Percentiles rank a stretch among this genome's conserved stretches.
phyloP scores from a whole-genome alignment of 1,140 invertebrate species.

The Gonatopus flavifemur region DNA sequence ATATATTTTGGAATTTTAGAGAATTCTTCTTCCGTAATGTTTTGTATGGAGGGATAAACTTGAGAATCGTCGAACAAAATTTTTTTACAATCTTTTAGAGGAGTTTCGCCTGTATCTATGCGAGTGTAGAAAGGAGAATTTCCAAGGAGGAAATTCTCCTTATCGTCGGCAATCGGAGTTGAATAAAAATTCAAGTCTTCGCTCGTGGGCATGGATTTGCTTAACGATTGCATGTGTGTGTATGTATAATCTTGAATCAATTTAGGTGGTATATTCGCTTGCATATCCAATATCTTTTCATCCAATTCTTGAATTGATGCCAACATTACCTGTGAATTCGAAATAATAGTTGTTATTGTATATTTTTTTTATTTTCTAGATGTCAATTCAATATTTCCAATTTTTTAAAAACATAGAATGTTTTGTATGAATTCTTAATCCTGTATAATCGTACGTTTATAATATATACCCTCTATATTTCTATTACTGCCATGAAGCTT shows the following conservation, averaged over 20 bases:
- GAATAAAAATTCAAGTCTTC: not conserved
- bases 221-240: constrained; percentile 5
- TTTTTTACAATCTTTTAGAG: constrained; percentile 37
- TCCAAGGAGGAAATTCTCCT: too few relatives aligned
- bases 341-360: constrained; percentile 1
- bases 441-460: too few relatives aligned
- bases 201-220: not conserved
- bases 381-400: not conserved
- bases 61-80: constrained; percentile 40
- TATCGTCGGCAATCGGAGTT: too few relatives aligned
- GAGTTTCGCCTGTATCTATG: not conserved
- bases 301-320: constrained; percentile 13
- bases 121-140: not conserved
- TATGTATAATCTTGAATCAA: constrained; percentile 25
- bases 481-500: too few relatives aligned
- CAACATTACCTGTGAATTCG: constrained; percentile 25
- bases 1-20: constrained; percentile 49
- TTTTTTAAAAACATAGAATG: not conserved
- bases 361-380: too few relatives aligned
- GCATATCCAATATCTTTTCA: constrained; percentile 29
- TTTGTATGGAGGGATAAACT: constrained; percentile 22
- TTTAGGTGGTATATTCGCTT: constrained; percentile 31
- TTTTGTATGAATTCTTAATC: not conserved
- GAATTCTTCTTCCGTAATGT: constrained; percentile 38
- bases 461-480: too few relatives aligned